Base-by-base conservation (phyloP, 2,797 vertebrate species). In the Halcyon smyrnensis region DNA sequence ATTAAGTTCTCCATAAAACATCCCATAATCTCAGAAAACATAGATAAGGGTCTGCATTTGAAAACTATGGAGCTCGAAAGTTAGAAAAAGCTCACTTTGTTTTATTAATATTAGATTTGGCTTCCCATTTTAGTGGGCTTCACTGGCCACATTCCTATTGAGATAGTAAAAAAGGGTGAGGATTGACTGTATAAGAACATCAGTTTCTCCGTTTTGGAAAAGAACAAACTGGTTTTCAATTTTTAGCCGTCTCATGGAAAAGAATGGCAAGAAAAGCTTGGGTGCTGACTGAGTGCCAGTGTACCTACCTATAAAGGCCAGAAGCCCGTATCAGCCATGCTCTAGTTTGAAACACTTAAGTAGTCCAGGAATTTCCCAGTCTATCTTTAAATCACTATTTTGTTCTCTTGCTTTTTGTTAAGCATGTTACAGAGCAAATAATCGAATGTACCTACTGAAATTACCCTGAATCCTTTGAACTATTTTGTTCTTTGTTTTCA, bases 401-500 rank as follows among this genome's bases (percentile, higher is more conserved):
- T 74, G 24, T n/a, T 67, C 57, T 78, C 93, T 70, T 48, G 24
- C 12, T 87, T 82, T 84, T 76, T 78, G 34, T 81, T 79, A 87
- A 79, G 27, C 3, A 54, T 10, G 8, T n/a, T 78, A 74, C 50
- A 68, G 25, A 74, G 37, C 24, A 90, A 87, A 78, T 68, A 93
- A 88, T 9, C 78, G 43, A 84, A 81, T 70, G 64, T 45, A 90
- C 64, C 46, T 65, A 71, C 64, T 93, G 77, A 93, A 91, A 59
- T 90, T 54, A 95, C 68, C 56, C 41, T 23, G 36, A 73, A 75
- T 83, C 67, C 28, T 28, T 25, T 82, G 25, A 91, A 87, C 48
- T 87, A n/a, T 63, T 95, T 89, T 53, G 25, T 68, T 92, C 37
- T 64, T 79, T 76, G 19, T 8, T 93, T 92, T 93, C 30, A 91